Evolutionary conservation across 2,797 vertebrate genomes (phyloP).

Genomic region (Pangasius larnaudii): DNA sequence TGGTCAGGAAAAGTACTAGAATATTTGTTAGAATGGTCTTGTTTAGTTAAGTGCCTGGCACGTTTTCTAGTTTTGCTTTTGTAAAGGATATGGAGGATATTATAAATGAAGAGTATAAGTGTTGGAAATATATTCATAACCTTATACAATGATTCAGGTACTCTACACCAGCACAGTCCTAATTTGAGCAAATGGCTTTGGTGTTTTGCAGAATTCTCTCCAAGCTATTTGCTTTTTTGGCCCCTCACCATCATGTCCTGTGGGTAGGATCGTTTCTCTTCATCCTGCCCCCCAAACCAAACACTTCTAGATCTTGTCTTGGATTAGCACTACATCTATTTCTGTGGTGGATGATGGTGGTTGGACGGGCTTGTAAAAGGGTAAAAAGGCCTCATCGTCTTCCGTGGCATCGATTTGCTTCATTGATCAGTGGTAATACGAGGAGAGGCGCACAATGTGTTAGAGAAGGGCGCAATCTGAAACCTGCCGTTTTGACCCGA

Average conservation of each 20-base stretch:
- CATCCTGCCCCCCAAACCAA: constrained; percentile 18
- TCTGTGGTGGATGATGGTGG: constrained; percentile 56
- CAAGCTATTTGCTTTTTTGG: constrained; percentile 17
- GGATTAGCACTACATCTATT: constrained; percentile 59
- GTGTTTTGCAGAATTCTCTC: constrained; percentile 5
- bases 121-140: not conserved
- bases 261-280: constrained; percentile 28
- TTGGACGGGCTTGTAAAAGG: constrained; percentile 48
- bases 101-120: not conserved
- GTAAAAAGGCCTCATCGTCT: constrained; percentile 56
- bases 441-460: constrained; percentile 50
- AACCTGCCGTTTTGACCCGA: constrained; percentile 48
- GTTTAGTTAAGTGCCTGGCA: not conserved
- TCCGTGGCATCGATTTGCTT: constrained; percentile 52
- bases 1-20: not conserved
- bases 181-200: not conserved
- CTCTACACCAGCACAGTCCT: not conserved
- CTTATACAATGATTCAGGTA: not conserved
- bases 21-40: not conserved
- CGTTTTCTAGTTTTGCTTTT: not conserved
- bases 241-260: constrained; percentile 13
- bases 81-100: not conserved
- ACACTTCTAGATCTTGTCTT: constrained; percentile 36
- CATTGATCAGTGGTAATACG: constrained; percentile 61
- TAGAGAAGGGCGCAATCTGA: constrained; percentile 51